phyloP scores from a whole-genome alignment of 1,140 invertebrate genomes.

The Wiebesia pumilae region DNA sequence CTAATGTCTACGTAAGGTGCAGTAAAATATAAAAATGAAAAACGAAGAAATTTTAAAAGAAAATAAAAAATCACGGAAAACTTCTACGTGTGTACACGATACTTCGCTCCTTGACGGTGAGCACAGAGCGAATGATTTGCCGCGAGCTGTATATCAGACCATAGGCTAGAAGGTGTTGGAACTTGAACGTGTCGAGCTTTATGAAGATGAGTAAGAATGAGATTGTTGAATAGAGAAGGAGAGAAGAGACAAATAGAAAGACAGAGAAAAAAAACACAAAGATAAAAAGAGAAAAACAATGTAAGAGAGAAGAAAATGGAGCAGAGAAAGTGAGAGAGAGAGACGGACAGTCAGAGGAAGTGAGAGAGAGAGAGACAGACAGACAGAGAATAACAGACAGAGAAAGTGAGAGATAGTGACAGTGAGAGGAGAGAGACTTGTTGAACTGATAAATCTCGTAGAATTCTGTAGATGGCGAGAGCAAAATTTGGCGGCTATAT shows the following conservation, averaged over 20 bases:
- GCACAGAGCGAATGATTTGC: background rate
- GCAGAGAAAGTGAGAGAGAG: too few species aligned
- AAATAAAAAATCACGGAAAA: background rate
- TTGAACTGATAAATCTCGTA: background rate
- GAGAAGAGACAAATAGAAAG: background rate
- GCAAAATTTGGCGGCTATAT: background rate
- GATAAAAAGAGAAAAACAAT: too few species aligned
- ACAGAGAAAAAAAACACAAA: too few species aligned
- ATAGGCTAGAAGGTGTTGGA: background rate
- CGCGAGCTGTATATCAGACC: background rate
- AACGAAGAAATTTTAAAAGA: background rate
- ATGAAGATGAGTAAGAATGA: too few species aligned
- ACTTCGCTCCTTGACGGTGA: background rate
- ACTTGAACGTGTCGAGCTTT: background rate
- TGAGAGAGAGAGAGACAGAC: too few species aligned
- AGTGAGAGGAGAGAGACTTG: background rate
- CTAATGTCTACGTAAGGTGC: too few species aligned
- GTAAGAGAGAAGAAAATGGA: too few species aligned
- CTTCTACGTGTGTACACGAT: background rate
- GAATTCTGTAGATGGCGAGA: background rate
- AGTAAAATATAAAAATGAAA: background rate
- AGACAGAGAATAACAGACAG: too few species aligned
- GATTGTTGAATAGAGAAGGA: background rate
- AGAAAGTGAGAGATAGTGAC: background rate
- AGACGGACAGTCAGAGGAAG: too few species aligned